Conservation (phyloP, 2,797 vertebrate species). For the Argyrosomus regius region DNA sequence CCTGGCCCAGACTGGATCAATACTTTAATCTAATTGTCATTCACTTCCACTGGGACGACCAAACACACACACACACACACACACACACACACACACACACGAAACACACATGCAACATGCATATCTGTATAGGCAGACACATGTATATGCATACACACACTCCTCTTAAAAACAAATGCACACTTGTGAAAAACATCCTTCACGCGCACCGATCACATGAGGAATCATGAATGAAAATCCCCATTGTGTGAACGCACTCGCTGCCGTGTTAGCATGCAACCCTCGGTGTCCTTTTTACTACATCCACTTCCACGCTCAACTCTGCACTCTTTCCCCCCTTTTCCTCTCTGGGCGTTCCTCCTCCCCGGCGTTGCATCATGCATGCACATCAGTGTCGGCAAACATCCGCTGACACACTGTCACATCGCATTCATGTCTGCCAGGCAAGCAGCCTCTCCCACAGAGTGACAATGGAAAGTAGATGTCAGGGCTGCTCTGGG, state of each 20-base stretch:
- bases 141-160: neutral
- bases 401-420: slow-evolving; percentile 82
- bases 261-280: slow-evolving; percentile 27
- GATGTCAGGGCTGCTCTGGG: slow-evolving; percentile 46
- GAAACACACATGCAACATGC: slow-evolving; percentile 23
- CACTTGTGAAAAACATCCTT: slow-evolving; percentile 2
- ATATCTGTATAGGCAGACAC: neutral
- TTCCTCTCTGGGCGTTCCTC: slow-evolving; percentile 72
- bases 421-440: slow-evolving; percentile 73
- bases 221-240: slow-evolving; percentile 64
- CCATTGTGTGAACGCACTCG: slow-evolving; percentile 33
- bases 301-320: slow-evolving; percentile 43
- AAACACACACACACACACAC: slow-evolving; percentile 28
- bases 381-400: slow-evolving; percentile 72
- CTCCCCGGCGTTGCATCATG: slow-evolving; percentile 71
- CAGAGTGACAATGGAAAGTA: slow-evolving; percentile 65
- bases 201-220: slow-evolving; percentile 34
- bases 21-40: slow-evolving; percentile 84
- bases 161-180: neutral
- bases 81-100: slow-evolving; percentile 29
- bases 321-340: slow-evolving; percentile 1
- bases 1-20: slow-evolving; percentile 86
- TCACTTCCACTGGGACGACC: slow-evolving; percentile 66
- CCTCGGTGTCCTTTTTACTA: slow-evolving; percentile 38
- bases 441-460: slow-evolving; percentile 61